These are phyloP conservation scores for Pseudomyrmex dendroicus DNA, from an alignment of 1,140 invertebrate genomes.

Conservation along the genomic window DNA sequence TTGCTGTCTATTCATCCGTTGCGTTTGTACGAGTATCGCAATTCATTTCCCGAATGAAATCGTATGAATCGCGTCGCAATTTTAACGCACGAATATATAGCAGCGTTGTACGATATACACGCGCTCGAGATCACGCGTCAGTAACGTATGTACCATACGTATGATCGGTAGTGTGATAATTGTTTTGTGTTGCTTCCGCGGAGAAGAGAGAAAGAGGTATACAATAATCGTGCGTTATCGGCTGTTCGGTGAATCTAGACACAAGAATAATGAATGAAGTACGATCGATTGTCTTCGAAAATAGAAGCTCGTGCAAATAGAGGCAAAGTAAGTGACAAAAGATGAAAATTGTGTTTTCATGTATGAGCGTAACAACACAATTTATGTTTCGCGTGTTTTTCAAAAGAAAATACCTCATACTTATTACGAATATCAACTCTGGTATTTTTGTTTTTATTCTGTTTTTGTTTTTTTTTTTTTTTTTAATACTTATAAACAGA, in stretches of 20 bases:
- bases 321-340: background rate
- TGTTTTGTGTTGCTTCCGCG: slow-evolving; percentile 28
- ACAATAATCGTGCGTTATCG: background rate
- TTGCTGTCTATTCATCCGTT: background rate
- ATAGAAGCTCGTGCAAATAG: background rate
- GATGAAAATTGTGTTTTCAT: background rate
- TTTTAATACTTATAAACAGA: background rate
- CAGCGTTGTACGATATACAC: background rate
- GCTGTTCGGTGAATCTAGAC: background rate
- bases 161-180: slow-evolving; percentile 11
- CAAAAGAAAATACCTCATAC: background rate
- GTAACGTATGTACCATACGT: background rate
- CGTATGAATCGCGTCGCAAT: background rate
- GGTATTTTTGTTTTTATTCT: background rate
- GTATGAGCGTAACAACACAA: background rate
- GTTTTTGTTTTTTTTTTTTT: background rate
- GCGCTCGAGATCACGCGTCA: slow-evolving; percentile 17
- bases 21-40: too few species aligned
- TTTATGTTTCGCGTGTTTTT: background rate
- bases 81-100: too few species aligned
- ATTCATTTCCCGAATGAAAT: too few species aligned
- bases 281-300: background rate
- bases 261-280: background rate
- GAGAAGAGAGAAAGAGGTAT: background rate
- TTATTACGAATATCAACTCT: background rate